Percentiles rank a stretch among this genome's conserved stretches.
phyloP scores from a whole-genome alignment of 2,113 vertebrate genomes.

The Centrocercus urophasianus region DNA sequence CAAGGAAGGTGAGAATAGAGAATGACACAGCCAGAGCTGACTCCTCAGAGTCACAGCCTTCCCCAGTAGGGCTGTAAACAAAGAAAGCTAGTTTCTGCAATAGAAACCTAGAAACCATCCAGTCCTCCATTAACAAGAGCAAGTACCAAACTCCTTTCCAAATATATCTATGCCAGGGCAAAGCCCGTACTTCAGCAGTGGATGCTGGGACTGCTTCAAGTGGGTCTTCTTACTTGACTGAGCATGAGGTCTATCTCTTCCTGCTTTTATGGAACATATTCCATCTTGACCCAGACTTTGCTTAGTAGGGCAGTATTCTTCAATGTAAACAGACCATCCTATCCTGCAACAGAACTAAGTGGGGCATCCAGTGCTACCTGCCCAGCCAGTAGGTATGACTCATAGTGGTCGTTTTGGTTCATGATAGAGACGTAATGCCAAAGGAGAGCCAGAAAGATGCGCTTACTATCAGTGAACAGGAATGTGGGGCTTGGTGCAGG shows the following conservation, averaged over 20 bases:
- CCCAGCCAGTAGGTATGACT: not conserved
- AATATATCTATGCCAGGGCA: not conserved
- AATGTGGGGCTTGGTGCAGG: not conserved
- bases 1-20: not conserved
- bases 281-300: not conserved
- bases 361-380: not conserved
- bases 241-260: not conserved
- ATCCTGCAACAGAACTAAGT: not conserved
- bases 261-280: not conserved
- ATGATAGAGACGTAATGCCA: not conserved
- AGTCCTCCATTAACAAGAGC: not conserved
- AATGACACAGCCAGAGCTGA: not conserved
- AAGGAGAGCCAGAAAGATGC: not conserved
- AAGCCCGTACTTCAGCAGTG: not conserved
- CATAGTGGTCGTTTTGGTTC: not conserved
- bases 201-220: not conserved
- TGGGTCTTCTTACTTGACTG: not conserved
- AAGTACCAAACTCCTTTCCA: not conserved
- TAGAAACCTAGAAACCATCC: not conserved
- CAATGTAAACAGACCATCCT: not conserved
- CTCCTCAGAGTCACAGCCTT: not conserved
- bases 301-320: rapidly evolving
- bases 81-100: not conserved
- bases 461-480: not conserved
- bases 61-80: not conserved